These are phyloP conservation scores for Actias luna DNA, from an alignment of 2,888 invertebrate genomes.

Conservation along the genomic window DNA sequence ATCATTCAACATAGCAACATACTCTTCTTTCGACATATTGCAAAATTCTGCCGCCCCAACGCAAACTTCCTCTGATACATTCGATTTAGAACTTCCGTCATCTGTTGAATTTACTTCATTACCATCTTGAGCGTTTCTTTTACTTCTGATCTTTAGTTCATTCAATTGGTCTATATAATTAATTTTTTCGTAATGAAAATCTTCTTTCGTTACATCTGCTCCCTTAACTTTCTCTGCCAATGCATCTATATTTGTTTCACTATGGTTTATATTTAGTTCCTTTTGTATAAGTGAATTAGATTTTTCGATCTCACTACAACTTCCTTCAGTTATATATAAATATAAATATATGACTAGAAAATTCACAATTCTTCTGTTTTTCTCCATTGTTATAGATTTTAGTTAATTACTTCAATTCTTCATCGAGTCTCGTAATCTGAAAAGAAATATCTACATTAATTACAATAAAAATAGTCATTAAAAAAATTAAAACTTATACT, in stretches of 20 bases:
- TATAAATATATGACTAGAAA: not conserved
- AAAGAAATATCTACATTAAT: no score
- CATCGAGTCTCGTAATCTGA: not conserved
- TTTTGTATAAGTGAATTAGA: not conserved
- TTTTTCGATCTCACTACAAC: not conserved
- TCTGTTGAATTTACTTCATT: conserved; percentile 2
- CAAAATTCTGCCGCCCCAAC: conserved; percentile 69
- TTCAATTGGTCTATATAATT: not conserved
- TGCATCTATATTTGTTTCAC: not conserved
- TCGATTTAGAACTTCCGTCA: conserved; percentile 19
- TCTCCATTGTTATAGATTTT: not conserved
- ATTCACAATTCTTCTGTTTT: not conserved
- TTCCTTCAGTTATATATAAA: not conserved
- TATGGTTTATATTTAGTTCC: not conserved
- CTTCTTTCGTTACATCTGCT: conserved; percentile 1
- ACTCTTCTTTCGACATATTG: conserved; percentile 80
- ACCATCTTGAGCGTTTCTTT: conserved; percentile 13
- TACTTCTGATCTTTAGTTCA: not conserved
- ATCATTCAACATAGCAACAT: conserved; percentile 81
- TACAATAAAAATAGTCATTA: no score
- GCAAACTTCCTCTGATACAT: conserved; percentile 48
- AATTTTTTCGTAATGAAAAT: not conserved
- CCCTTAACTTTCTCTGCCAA: not conserved
- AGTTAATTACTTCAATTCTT: not conserved
- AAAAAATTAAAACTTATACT: no score